Conservation (phyloP, 2,797 vertebrate genomes). For the Takifugu rubripes region DNA sequence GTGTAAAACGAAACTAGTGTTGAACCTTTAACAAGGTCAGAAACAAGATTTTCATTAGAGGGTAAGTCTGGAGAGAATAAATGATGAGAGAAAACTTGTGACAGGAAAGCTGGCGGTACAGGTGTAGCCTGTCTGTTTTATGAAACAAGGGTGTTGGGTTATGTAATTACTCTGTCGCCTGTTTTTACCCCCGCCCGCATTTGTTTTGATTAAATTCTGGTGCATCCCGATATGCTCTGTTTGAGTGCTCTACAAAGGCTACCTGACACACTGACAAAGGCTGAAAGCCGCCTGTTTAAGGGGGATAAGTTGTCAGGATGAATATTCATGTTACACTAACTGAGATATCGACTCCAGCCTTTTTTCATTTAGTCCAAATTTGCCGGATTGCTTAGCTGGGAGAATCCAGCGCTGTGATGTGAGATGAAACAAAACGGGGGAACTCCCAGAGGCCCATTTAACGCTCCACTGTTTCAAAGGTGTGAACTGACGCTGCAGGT, state of each 20-base stretch:
- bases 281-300: conserved; percentile 19
- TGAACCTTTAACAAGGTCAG: too few relatives aligned
- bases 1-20: too few relatives aligned
- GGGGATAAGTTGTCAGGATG: conserved; percentile 39
- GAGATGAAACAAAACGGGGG: conserved; percentile 34
- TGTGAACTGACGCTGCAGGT: background rate
- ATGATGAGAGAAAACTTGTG: conserved; percentile 13
- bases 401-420: conserved; percentile 41
- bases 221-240: conserved; percentile 7
- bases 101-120: conserved; percentile 29
- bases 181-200: background rate
- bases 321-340: conserved; percentile 37
- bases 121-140: conserved; percentile 32
- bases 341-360: conserved; percentile 46
- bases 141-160: conserved; percentile 25
- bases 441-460: conserved; percentile 32
- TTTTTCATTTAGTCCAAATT: conserved; percentile 51
- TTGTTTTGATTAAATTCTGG: conserved; percentile 22
- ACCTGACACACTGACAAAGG: conserved; percentile 25
- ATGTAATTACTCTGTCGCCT: conserved; percentile 13
- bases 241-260: conserved; percentile 15
- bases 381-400: conserved; percentile 36
- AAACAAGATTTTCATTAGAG: too few relatives aligned
- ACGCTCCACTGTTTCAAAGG: conserved; percentile 30
- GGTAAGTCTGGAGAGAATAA: too few relatives aligned